Percentiles rank a stretch among this genome's conserved stretches.
Conservation (phyloP, 1,140 invertebrate genomes). For the Solen grandis region DNA sequence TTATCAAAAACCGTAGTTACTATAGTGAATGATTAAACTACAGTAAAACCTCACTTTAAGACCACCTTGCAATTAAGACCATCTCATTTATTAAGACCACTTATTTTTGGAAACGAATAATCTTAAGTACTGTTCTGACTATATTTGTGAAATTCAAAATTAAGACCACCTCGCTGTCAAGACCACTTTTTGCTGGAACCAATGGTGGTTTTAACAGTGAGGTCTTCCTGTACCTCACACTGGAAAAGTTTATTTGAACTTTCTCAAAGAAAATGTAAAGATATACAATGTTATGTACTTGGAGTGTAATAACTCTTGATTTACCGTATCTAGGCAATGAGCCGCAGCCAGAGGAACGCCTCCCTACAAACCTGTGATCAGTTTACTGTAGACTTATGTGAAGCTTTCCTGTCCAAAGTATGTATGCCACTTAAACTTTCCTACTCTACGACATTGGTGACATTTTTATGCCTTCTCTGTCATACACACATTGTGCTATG, state of each 20-base stretch:
- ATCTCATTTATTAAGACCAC: too few relatives aligned
- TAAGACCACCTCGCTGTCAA: not conserved
- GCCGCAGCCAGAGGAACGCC: constrained; percentile 48
- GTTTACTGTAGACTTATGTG: constrained; percentile 63
- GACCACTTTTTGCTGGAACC: not conserved
- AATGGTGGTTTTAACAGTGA: not conserved
- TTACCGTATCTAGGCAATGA: constrained; percentile 53
- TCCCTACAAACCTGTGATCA: constrained; percentile 57
- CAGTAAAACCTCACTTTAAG: too few relatives aligned
- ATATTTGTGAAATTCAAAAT: not conserved
- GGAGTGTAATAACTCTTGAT: not conserved
- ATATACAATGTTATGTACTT: not conserved
- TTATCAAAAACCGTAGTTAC: too few relatives aligned
- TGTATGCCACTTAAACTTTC: too few relatives aligned
- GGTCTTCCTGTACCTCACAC: too few relatives aligned
- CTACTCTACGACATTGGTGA: too few relatives aligned
- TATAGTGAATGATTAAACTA: too few relatives aligned
- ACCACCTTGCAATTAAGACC: too few relatives aligned
- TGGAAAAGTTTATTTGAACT: too few relatives aligned
- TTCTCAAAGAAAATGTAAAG: not conserved
- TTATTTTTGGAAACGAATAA: too few relatives aligned
- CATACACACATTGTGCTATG: too few relatives aligned
- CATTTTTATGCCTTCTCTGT: too few relatives aligned
- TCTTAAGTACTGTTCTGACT: not conserved
- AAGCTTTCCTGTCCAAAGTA: constrained; percentile 63